phyloP scores from a whole-genome alignment of 2,797 vertebrate genomes.

The Scomberomorus guttatus region DNA sequence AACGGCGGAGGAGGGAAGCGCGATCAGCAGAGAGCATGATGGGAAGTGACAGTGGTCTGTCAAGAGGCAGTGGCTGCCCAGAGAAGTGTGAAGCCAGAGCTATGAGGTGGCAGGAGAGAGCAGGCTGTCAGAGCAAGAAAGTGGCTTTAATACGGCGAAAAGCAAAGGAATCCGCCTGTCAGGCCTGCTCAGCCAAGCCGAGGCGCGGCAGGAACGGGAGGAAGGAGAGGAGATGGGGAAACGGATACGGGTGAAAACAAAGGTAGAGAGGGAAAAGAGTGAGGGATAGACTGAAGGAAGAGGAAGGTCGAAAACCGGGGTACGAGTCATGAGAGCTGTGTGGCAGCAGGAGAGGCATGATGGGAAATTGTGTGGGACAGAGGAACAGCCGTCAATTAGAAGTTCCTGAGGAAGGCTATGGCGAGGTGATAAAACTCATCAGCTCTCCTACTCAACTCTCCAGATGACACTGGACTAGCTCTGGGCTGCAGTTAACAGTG shows the following conservation, averaged over 20 bases:
- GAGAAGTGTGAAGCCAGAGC: constrained; percentile 99
- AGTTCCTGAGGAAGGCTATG: constrained; percentile 75
- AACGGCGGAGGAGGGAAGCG: constrained; percentile 86
- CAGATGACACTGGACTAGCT: constrained; percentile 70
- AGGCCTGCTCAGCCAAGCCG: constrained; percentile 97
- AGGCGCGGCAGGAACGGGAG: constrained; percentile 89
- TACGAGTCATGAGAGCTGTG: constrained; percentile 72
- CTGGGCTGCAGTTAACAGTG: constrained; percentile 70
- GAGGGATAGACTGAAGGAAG: constrained; percentile 68
- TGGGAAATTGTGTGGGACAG: constrained; percentile 83
- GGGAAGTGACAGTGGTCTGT: constrained; percentile 99
- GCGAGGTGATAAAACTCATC: constrained; percentile 83
- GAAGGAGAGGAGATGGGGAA: constrained; percentile 79
- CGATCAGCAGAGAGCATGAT: constrained; percentile 99
- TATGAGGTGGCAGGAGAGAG: constrained; percentile 99
- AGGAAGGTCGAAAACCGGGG: constrained; percentile 72
- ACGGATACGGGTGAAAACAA: constrained; percentile 74
- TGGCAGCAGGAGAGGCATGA: constrained; percentile 80
- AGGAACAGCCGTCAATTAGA: constrained; percentile 83
- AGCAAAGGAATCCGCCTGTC: constrained; percentile 99
- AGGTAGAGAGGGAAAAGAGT: constrained; percentile 64
- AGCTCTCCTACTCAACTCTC: constrained; percentile 77
- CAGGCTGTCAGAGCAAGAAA: constrained; percentile 99
- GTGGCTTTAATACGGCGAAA: constrained; percentile 99
- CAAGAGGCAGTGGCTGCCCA: constrained; percentile 99